Evolutionary conservation across 1,140 invertebrate species (phyloP).

Genomic region (Lordiphosa collinella): DNA sequence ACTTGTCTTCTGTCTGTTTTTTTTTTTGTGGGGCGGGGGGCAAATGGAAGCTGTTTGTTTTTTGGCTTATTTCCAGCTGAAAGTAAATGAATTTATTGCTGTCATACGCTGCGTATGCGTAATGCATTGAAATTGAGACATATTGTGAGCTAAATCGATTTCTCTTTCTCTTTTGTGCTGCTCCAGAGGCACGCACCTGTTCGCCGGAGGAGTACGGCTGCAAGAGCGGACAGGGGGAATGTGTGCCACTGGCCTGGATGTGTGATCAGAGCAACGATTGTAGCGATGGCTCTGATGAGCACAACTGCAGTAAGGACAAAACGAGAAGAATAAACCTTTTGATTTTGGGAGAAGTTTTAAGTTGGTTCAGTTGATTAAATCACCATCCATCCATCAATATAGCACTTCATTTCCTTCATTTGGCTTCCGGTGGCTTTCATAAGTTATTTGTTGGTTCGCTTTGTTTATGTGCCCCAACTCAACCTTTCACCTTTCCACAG

Average conservation of each 20-base stretch:
- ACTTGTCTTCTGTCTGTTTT: too few relatives aligned
- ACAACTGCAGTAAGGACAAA: conserved; percentile 90
- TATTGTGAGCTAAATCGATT: conserved; percentile 10
- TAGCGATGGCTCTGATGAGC: conserved; percentile 92
- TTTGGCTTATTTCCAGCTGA: too few relatives aligned
- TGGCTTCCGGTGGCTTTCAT: too few relatives aligned
- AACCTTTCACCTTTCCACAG: conserved; percentile 58
- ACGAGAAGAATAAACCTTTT: neutral
- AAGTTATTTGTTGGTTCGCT: neutral
- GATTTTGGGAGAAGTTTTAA: neutral
- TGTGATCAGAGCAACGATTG: conserved; percentile 94
- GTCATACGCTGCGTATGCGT: conserved; percentile 22
- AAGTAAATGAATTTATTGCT: conserved; percentile 5
- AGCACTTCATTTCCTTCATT: conserved; percentile 13
- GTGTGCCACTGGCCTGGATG: conserved; percentile 94
- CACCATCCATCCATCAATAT: neutral
- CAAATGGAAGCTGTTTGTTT: too few relatives aligned
- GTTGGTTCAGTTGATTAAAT: conserved; percentile 2
- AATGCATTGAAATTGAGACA: conserved; percentile 10
- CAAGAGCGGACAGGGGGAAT: conserved; percentile 88
- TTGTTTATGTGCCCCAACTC: neutral
- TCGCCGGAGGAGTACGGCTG: conserved; percentile 93
- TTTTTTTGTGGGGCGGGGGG: too few relatives aligned
- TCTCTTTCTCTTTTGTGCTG: conserved; percentile 10
- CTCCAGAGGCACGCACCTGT: conserved; percentile 87